These are phyloP conservation scores for Venustoraphidia nigricollis DNA, from an alignment of 2,888 invertebrate species.

Conservation along the genomic window DNA sequence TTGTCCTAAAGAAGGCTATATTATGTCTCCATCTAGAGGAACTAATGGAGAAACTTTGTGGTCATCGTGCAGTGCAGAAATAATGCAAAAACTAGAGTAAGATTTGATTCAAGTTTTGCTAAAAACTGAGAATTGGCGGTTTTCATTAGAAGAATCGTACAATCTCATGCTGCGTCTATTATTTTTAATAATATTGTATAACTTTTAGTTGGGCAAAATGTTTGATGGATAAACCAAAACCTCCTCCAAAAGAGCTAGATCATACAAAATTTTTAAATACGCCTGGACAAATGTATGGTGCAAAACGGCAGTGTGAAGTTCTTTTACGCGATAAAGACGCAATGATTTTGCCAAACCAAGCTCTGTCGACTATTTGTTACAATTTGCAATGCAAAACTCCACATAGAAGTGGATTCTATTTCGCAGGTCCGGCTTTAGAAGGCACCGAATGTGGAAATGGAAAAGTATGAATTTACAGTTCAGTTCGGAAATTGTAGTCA, in stretches of 20 bases:
- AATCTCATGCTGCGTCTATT: not conserved
- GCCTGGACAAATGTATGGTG: slow-evolving; percentile 55
- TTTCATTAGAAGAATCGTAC: not conserved
- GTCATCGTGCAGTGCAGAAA: slow-evolving; percentile 58
- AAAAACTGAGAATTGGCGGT: not conserved
- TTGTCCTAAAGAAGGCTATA: slow-evolving; percentile 61
- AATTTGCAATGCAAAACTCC: slow-evolving; percentile 58
- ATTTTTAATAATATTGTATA: slow-evolving; percentile 1
- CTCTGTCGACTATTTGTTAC: slow-evolving; percentile 37
- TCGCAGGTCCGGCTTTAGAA: slow-evolving; percentile 68
- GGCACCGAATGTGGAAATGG: slow-evolving; percentile 55
- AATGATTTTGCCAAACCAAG: slow-evolving; percentile 27
- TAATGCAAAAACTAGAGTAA: slow-evolving; percentile 43
- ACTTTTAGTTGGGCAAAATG: slow-evolving; percentile 44
- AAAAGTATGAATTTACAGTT: slow-evolving; percentile 30
- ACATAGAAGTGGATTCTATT: slow-evolving; percentile 55
- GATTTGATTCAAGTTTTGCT: slow-evolving; percentile 1
- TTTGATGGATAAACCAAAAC: slow-evolving; percentile 39
- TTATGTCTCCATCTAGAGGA: slow-evolving; percentile 70
- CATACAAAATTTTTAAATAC: slow-evolving; percentile 45
- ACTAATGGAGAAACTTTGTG: slow-evolving; percentile 62
- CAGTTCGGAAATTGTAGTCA: not conserved
- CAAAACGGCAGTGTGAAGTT: slow-evolving; percentile 60
- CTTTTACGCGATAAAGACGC: slow-evolving; percentile 55
- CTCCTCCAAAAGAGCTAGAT: slow-evolving; percentile 33